phyloP scores from a whole-genome alignment of 2,113 vertebrate genomes.

The Manacus vitellinus region DNA sequence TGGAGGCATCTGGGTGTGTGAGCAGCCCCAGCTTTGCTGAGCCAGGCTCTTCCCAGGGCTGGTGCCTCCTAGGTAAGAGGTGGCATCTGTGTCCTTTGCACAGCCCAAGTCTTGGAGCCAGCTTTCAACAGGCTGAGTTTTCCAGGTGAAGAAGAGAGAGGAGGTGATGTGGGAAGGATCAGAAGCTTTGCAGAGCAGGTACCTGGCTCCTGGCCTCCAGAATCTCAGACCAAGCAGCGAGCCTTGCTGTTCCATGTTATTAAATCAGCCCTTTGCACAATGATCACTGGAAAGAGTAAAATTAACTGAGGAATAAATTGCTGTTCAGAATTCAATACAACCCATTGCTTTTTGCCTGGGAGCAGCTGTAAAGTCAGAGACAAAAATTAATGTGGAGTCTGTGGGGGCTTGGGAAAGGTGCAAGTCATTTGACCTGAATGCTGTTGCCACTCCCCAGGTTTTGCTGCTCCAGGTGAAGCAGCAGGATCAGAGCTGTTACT shows the following conservation, averaged over 20 bases:
- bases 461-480: not conserved
- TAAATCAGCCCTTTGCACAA: not conserved
- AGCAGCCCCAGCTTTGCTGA: not conserved
- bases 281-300: not conserved
- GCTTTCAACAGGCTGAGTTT: not conserved
- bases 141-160: not conserved
- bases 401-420: not conserved
- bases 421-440: not conserved
- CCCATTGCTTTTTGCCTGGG: not conserved
- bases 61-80: not conserved
- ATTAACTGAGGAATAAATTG: not conserved
- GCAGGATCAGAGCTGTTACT: not conserved
- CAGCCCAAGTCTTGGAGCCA: not conserved
- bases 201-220: not conserved
- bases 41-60: not conserved
- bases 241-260: not conserved
- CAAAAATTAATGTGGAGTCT: not conserved
- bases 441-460: not conserved
- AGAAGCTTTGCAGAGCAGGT: not conserved
- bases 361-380: not conserved
- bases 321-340: not conserved
- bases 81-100: not conserved
- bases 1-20: not conserved
- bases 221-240: not conserved
- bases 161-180: not conserved